Percentiles rank a stretch among this genome's conserved stretches.
Conservation (phyloP, 2,888 invertebrate species). For the Minunthozetes semirufus region DNA sequence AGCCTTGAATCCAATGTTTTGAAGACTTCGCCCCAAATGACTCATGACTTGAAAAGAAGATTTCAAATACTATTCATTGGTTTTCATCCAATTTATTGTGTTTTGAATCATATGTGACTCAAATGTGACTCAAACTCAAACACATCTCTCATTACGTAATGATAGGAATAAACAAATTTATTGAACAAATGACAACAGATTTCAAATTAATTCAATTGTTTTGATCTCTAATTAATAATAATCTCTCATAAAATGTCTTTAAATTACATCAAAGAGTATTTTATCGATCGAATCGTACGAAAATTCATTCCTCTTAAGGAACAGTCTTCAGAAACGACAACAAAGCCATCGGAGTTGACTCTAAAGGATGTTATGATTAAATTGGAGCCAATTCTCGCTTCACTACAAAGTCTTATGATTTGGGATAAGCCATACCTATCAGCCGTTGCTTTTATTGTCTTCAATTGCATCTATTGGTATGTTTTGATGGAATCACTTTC, state of each 20-base stretch:
- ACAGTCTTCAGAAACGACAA: neutral
- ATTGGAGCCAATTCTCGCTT: slow-evolving; percentile 48
- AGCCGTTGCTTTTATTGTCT: slow-evolving; percentile 46
- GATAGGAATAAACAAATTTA: no score
- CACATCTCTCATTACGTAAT: no score
- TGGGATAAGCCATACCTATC: slow-evolving; percentile 49
- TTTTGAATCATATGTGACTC: no score
- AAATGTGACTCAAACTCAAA: no score
- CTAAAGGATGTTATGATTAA: neutral
- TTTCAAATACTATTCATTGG: no score
- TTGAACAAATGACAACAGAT: no score
- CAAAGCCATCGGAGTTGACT: neutral
- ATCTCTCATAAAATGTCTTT: neutral
- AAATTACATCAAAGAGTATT: neutral
- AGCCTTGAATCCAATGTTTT: no score
- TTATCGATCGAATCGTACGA: neutral
- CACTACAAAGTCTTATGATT: slow-evolving; percentile 48
- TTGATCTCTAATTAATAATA: no score
- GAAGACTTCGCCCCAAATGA: no score
- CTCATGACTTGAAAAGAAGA: no score
- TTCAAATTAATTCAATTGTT: no score
- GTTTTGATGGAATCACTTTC: neutral
- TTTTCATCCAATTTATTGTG: no score
- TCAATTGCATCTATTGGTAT: slow-evolving; percentile 49
- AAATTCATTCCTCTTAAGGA: neutral